phyloP scores from a whole-genome alignment of 2,888 invertebrate genomes.

The Drosophila gaucha region DNA sequence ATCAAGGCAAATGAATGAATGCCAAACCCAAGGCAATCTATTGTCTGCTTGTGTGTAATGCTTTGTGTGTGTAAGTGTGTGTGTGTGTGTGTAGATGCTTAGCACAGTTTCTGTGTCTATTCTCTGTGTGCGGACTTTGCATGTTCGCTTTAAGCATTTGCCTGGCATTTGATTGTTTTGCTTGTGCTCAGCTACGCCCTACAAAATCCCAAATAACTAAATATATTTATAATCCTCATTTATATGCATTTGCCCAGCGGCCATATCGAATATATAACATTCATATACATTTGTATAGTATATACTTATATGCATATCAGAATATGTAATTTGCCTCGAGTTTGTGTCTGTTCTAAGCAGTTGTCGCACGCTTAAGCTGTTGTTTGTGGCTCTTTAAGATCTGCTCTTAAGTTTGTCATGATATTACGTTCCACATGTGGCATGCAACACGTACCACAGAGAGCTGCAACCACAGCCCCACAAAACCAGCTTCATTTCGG shows the following conservation, averaged over 20 bases:
- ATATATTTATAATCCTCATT: conserved; percentile 58
- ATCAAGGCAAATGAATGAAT: conserved; percentile 54
- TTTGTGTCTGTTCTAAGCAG: neutral
- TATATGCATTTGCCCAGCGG: conserved; percentile 67
- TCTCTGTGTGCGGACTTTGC: conserved; percentile 34
- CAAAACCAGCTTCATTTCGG: conserved; percentile 70
- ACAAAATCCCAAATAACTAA: conserved; percentile 25
- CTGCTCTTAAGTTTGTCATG: conserved; percentile 47
- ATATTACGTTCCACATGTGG: conserved; percentile 62
- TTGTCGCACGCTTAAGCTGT: conserved; percentile 29
- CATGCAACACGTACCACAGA: conserved; percentile 70
- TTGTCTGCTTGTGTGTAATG: conserved; percentile 49
- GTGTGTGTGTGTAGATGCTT: conserved; percentile 25
- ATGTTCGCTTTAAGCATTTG: conserved; percentile 55
- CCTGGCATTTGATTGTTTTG: conserved; percentile 72
- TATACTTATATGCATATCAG: conserved; percentile 20
- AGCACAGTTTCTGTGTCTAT: conserved; percentile 20
- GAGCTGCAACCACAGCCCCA: conserved; percentile 12
- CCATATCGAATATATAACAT: conserved; percentile 24
- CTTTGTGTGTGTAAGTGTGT: conserved; percentile 2
- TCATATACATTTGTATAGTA: conserved; percentile 1
- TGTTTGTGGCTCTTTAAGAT: conserved; percentile 36
- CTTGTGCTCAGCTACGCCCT: conserved; percentile 44
- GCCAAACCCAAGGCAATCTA: conserved; percentile 67
- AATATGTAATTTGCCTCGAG: conserved; percentile 11